These are phyloP conservation scores for Uromys caudimaculatus DNA, from an alignment of 2,797 vertebrate genomes.

Conservation along the genomic window DNA sequence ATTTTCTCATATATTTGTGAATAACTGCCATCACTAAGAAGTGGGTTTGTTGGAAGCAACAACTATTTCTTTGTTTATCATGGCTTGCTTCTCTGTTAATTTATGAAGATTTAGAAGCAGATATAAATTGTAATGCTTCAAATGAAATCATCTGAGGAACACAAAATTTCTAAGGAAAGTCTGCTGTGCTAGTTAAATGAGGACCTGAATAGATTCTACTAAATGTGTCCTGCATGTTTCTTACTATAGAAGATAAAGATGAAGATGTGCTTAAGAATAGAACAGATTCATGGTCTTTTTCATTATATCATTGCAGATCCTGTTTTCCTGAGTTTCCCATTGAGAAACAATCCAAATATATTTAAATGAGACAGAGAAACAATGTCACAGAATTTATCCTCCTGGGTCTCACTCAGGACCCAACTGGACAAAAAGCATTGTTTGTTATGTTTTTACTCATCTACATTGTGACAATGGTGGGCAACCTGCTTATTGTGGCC, in stretches of 20 bases:
- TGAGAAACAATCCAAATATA: neutral
- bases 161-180: neutral
- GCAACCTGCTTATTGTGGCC: constrained; percentile 53
- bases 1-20: neutral
- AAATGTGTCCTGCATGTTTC: neutral
- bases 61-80: neutral
- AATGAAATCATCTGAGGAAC: neutral
- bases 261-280: neutral
- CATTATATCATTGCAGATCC: neutral
- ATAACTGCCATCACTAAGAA: neutral
- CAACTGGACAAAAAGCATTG: constrained; percentile 15
- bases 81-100: neutral
- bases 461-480: neutral
- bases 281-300: neutral
- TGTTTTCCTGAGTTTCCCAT: neutral
- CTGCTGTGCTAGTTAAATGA: neutral
- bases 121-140: neutral
- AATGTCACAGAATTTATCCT: constrained; percentile 73
- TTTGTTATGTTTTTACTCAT: constrained; percentile 38
- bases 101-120: neutral
- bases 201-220: neutral
- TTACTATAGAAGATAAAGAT: neutral
- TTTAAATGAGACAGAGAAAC: constrained; percentile 40
- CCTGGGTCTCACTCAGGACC: constrained; percentile 45
- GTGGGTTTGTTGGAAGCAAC: neutral